Base-by-base conservation (phyloP, 2,888 invertebrate species). In the Cylindroiulus punctatus region DNA sequence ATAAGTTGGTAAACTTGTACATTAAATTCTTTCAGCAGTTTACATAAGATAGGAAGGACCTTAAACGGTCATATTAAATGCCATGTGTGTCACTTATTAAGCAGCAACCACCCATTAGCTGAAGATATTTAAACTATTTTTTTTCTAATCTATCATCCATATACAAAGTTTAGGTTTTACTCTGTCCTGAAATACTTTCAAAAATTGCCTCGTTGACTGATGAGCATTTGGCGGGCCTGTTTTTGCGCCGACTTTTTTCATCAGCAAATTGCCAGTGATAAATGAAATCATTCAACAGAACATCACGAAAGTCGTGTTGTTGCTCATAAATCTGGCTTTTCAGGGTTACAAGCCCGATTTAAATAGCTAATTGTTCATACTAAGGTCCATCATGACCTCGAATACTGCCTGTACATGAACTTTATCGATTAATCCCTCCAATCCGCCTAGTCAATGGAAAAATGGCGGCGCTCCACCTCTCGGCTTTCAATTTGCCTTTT, bases 401-500 rank as follows among this genome's bases (percentile, higher is more conserved):
- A 26, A 65, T n/a, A 4, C 65, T 10, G 10, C 7, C 65, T n/a
- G n/a, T 26, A 26, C 7, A 0, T 26, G 57, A n/a, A 17, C n/a
- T 65, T 65, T 65, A 65, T 65, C 65, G 65, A 65, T 65, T 65
- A 26, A 26, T 26, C 10, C 10, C 65, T 65, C 65, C 65, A 65
- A 2, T 65, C 26, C 10, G 26, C 22, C n/a, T 3, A 65, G 65
- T 65, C 65, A 65, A 65, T 26, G 10, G 65, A 19, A 65, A 65
- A 65, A n/a, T 57, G n/a, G 57, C 7, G n/a, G n/a, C n/a, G 57
- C 57, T 57, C 65, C 65, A 65, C 65, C 65, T 65, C 10, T 65
- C 3, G 26, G 65, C 65, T 65, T 65, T 65, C 65, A 65, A 65
- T 65, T 65, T 65, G 65, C 8, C 65, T 65, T 52, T 65, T 65